Base-by-base conservation (phyloP, 2,113 vertebrate species). In the Platichthys flesus region DNA sequence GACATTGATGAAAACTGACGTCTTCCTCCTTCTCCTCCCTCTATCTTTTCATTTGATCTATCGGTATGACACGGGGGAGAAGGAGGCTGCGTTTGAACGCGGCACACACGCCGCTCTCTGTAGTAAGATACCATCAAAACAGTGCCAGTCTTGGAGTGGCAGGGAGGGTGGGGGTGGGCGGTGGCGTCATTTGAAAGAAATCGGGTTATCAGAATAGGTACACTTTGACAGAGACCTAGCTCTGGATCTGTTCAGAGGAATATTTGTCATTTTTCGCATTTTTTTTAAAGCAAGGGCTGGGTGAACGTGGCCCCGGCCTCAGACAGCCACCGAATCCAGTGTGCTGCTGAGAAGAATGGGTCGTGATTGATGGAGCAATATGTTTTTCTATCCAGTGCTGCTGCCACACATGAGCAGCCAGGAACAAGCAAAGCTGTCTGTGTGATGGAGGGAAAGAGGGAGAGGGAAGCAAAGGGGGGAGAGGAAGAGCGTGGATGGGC, bases 351-450 rank as follows among this genome's bases (percentile, higher is more conserved):
- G 74, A 83, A 85, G 80, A 90, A 89, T 76, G 63, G 74, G 87
- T 71, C 35, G 59, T 92, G 91, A 93, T 91, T 90, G 91, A 92
- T 93, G 89, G 85, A 81, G 83, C 89, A 91, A 91, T 91, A 89
- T 88, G 91, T 89, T 89, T 89, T 88, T 83, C 88, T 76, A 91
- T 88, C 83, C 82, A 75, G 80, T 78, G 76, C 61, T 16, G 81
- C 85, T 86, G 88, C 85, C 85, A 91, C 88, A 89, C 88, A 85
- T 89, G 90, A 91, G 86, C 91, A 84, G 24, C 76, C 87, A 83
- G 69, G 83, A 91, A 87, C 84, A 86, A 85, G 83, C 67, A 55
- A 83, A 73, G 84, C 77, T 81, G 87, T 89, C 85, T 81, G 77
- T 24, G 84, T 55, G 78, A 84, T 73, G 55, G 83, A 74, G 73